phyloP scores from a whole-genome alignment of 2,113 vertebrate genomes.

The Stegastes partitus region DNA sequence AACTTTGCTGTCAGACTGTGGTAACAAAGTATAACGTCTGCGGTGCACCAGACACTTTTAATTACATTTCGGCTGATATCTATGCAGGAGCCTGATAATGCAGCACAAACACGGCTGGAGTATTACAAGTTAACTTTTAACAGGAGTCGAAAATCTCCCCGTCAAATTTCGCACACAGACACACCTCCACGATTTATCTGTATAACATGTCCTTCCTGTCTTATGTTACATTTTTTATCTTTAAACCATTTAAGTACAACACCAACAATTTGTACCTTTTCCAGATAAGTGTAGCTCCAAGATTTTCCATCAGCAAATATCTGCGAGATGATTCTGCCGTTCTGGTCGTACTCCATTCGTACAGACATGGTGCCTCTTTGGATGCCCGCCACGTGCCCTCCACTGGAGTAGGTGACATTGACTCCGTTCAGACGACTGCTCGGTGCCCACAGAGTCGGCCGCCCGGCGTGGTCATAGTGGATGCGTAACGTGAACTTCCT shows the following conservation, averaged over 20 bases:
- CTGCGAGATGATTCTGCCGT: slow-evolving; percentile 92
- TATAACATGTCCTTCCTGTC: neutral
- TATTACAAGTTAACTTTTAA: slow-evolving; percentile 58
- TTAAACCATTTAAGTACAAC: neutral
- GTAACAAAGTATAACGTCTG: slow-evolving; percentile 69
- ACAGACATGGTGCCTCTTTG: slow-evolving; percentile 98
- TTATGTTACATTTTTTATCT: slow-evolving; percentile 26
- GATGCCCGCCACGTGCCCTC: slow-evolving; percentile 94
- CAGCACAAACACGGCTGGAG: slow-evolving; percentile 41
- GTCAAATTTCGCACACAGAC: slow-evolving; percentile 33
- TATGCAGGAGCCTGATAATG: slow-evolving; percentile 48
- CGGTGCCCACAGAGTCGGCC: slow-evolving; percentile 97
- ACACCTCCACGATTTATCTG: slow-evolving; percentile 19
- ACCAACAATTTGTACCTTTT: slow-evolving; percentile 64
- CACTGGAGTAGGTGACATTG: slow-evolving; percentile 94
- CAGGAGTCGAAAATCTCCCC: slow-evolving; percentile 28
- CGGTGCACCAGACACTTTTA: slow-evolving; percentile 61
- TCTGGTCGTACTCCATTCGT: slow-evolving; percentile 96
- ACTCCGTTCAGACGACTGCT: slow-evolving; percentile 96
- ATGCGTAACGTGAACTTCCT: slow-evolving; percentile 97
- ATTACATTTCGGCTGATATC: slow-evolving; percentile 71
- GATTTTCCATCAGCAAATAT: slow-evolving; percentile 98
- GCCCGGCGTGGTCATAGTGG: slow-evolving; percentile 93
- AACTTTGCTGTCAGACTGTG: slow-evolving; percentile 67
- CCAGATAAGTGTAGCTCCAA: slow-evolving; percentile 97